phyloP scores from a whole-genome alignment of 1,140 invertebrate genomes.

The Geopemphigus sp. region DNA sequence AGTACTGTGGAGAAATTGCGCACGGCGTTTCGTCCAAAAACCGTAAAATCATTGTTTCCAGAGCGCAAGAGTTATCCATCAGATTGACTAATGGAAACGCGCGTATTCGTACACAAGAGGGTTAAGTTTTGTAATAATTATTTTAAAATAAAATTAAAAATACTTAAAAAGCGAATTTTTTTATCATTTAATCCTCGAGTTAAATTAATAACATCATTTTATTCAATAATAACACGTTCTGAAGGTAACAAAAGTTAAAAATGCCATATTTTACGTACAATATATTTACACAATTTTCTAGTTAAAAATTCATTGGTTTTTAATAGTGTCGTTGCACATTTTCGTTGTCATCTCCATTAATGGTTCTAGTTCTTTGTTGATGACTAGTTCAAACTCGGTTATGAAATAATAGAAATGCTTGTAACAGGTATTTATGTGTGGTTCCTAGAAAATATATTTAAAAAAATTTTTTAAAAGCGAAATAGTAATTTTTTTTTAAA shows the following conservation, averaged over 20 bases:
- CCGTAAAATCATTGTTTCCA: conserved; percentile 91
- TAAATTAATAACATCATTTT: conserved; percentile 7
- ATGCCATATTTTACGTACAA: not conserved
- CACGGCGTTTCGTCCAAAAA: conserved; percentile 96
- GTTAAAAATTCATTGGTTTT: not conserved
- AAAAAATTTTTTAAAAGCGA: too few species aligned
- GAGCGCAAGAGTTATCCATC: conserved; percentile 93
- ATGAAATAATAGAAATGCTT: conserved; percentile 97
- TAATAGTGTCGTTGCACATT: conserved; percentile 60
- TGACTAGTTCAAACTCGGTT: conserved; percentile 82
- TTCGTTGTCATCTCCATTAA: conserved; percentile 72
- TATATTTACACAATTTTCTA: not conserved
- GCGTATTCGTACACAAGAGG: conserved; percentile 91
- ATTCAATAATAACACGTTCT: conserved; percentile 6
- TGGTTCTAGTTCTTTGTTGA: conserved; percentile 84
- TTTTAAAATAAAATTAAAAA: conserved; percentile 62
- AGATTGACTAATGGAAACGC: conserved; percentile 94
- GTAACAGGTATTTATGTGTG: conserved; percentile 94
- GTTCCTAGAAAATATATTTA: conserved; percentile 75
- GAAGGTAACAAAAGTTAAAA: conserved; percentile 20
- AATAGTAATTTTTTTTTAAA: too few species aligned
- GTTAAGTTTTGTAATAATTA: conserved; percentile 64
- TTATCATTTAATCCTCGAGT: not conserved
- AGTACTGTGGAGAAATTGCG: conserved; percentile 96
- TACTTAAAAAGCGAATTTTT: not conserved